Evolutionary conservation across 53 echinoderm and acorn worm species (phyloP), one percentile per base, ranked within the genome.

Genomic region (Apostichopus leukothele): DNA sequence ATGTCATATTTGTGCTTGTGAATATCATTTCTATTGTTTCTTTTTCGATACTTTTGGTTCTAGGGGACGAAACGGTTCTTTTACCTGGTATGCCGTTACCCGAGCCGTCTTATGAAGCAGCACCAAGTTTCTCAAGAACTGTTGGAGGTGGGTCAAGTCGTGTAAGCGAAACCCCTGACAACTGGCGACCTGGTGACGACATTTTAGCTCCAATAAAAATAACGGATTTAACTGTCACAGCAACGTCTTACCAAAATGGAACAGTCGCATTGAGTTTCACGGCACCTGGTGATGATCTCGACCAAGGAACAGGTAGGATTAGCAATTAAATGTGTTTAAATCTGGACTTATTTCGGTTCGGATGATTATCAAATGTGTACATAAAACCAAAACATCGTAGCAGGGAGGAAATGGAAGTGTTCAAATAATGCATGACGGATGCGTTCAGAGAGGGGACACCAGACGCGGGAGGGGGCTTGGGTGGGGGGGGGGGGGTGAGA

Each of bases 261-360:
- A 91, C 88, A 5, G 88, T 93, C 11, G 59, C 91, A 1, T 80
- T 93, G 11, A 52, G 78, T 16, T 93, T 91, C 83, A 90, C 94
- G 12, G 94, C 94, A 9, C 90, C 91, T 0, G 94, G 94, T 0
- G 91, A 92, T 78, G 91, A 91, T 67, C 60, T 90, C 1, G 94
- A 93, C 55, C 83, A 67, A 52, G 94, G 94, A 11, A 88, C 76
- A 88, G 94, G 94, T 93, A 81, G 67, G 39, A 39, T 39, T 3
- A 39, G 39, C 39, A 39, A 39, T 39, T 39, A 39, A 39, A 39
- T 39, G 39, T 39, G 39, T 39, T 39, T 39, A 39, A 39, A 39
- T 39, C 39, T 39, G 0, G 39, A 39, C 3, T 39, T 39, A 39
- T 3, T 39, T 39, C 39, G 39, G 39, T 39, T 39, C 39, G 39